These are phyloP conservation scores for Amphiura filiformis DNA, from an alignment of 35 echinoderm and acorn worm species.

Conservation along the genomic window DNA sequence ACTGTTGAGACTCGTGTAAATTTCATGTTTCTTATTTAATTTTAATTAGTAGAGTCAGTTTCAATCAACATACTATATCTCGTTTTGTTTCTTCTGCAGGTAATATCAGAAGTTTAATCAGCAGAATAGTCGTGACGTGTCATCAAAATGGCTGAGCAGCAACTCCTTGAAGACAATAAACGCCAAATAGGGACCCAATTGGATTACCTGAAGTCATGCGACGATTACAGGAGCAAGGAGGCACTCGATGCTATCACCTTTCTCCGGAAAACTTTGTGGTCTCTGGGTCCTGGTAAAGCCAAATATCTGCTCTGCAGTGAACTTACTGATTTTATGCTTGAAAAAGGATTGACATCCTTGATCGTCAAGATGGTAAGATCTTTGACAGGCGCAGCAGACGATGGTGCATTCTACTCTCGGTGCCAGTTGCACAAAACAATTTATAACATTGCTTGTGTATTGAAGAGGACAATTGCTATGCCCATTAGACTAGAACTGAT, in stretches of 20 bases:
- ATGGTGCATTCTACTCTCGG: background rate
- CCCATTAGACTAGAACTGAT: background rate
- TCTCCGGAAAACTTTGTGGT: background rate
- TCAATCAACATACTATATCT: too few relatives aligned
- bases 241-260: background rate
- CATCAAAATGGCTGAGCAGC: background rate
- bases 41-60: too few relatives aligned
- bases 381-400: background rate
- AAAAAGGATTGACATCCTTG: background rate
- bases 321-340: background rate
- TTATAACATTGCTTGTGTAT: background rate
- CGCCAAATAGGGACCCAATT: background rate
- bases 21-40: too few relatives aligned
- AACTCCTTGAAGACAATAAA: background rate
- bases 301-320: background rate
- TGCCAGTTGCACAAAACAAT: background rate
- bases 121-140: too few relatives aligned
- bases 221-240: background rate
- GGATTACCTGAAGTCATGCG: background rate
- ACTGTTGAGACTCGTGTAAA: too few relatives aligned
- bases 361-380: background rate
- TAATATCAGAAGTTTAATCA: too few relatives aligned
- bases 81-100: too few relatives aligned
- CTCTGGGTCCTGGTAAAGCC: background rate
- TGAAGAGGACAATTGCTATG: background rate